phyloP scores from a whole-genome alignment of 2,888 invertebrate genomes.

The Hedychridium roseum region DNA sequence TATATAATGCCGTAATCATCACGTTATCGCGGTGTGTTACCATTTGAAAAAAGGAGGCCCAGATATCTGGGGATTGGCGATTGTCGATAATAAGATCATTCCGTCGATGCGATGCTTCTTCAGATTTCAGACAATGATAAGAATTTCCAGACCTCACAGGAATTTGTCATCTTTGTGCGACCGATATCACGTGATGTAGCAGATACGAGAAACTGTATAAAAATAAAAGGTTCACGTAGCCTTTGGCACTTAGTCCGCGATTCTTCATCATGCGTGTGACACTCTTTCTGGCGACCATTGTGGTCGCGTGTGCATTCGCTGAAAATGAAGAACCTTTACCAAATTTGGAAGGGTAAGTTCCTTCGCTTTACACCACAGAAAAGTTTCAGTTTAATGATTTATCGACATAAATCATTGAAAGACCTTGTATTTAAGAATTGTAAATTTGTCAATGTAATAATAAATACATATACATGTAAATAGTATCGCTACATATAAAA shows the following conservation, averaged over 20 bases:
- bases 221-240: background rate
- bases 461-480: background rate
- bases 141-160: too few relatives aligned
- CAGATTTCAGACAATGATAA: too few relatives aligned
- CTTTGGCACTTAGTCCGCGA: background rate
- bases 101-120: too few relatives aligned
- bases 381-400: background rate
- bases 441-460: background rate
- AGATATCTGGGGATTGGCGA: too few relatives aligned
- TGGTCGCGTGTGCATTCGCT: conserved; percentile 18
- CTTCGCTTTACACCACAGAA: background rate
- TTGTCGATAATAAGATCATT: too few relatives aligned
- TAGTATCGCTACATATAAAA: background rate
- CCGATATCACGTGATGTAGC: background rate
- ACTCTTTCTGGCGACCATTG: conserved; percentile 23
- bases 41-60: too few relatives aligned
- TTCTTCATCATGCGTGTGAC: conserved; percentile 26
- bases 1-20: too few relatives aligned
- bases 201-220: conserved; percentile 20
- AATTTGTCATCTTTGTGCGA: too few relatives aligned
- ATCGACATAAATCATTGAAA: background rate
- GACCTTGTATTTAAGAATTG: background rate
- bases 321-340: conserved; percentile 27
- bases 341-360: conserved; percentile 35
- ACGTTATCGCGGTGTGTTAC: too few relatives aligned